These are phyloP conservation scores for Pungitius pungitius DNA, from an alignment of 2,113 vertebrate species.

Conservation along the genomic window DNA sequence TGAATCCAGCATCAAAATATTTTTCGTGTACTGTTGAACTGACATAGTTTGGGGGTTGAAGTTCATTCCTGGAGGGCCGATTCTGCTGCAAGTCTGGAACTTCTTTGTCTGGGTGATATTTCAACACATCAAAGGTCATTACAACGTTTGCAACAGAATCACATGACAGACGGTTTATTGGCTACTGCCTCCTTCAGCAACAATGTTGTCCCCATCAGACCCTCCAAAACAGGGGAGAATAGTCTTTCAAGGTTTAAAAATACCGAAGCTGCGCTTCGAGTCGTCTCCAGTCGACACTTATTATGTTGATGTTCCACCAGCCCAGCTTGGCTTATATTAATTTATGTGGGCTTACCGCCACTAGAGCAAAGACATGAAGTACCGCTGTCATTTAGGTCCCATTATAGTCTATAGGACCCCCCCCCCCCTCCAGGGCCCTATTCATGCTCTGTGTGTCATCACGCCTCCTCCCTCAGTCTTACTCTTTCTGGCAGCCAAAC, in stretches of 20 bases:
- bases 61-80: background rate
- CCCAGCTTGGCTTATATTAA: too few species aligned
- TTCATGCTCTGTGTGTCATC: constrained; percentile 26
- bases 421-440: background rate
- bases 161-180: too few species aligned
- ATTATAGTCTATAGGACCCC: background rate
- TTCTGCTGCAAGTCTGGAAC: background rate
- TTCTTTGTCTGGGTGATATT: constrained; percentile 18
- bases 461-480: constrained; percentile 11
- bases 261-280: too few species aligned
- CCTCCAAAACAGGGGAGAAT: too few species aligned
- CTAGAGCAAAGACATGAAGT: background rate
- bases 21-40: background rate
- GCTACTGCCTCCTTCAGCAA: too few species aligned
- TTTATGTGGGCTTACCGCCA: too few species aligned
- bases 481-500: constrained; percentile 56
- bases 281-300: too few species aligned
- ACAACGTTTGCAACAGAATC: background rate
- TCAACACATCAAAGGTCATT: background rate
- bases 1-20: background rate
- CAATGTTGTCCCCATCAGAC: too few species aligned
- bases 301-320: too few species aligned
- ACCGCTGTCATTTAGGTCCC: background rate
- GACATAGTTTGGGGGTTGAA: background rate
- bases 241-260: too few species aligned